These are phyloP conservation scores for Bombus terrestris DNA, from an alignment of 1,140 invertebrate species.

Conservation along the genomic window DNA sequence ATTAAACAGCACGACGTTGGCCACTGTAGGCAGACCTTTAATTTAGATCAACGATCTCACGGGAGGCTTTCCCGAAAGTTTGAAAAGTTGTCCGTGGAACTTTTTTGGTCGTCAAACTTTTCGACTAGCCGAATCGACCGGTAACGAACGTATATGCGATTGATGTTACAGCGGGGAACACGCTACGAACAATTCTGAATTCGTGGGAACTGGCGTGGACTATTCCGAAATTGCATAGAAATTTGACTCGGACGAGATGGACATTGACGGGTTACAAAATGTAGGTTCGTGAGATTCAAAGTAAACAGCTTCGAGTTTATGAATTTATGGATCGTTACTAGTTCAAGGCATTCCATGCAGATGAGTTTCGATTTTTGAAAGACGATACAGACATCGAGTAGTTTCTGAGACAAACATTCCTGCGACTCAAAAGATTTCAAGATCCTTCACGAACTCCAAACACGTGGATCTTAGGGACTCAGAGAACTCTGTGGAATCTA, in stretches of 20 bases:
- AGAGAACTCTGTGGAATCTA: too few relatives aligned
- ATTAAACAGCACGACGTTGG: not conserved
- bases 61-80: conserved; percentile 30
- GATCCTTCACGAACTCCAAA: too few relatives aligned
- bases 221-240: not conserved
- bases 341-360: too few relatives aligned
- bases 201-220: not conserved
- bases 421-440: too few relatives aligned
- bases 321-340: too few relatives aligned
- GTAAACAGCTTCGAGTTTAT: too few relatives aligned
- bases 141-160: not conserved
- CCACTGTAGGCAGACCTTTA: conserved; percentile 19
- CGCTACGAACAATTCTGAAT: not conserved
- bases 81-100: conserved; percentile 35
- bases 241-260: not conserved
- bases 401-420: too few relatives aligned
- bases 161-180: not conserved
- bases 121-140: not conserved
- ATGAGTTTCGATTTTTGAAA: too few relatives aligned
- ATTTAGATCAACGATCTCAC: conserved; percentile 51
- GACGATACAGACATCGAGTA: too few relatives aligned
- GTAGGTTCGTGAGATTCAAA: too few relatives aligned
- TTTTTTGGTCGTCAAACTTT: conserved; percentile 23
- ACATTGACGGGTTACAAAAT: not conserved
- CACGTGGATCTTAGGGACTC: too few relatives aligned